Base-by-base conservation (phyloP, 2,113 vertebrate genomes). In the Leptobrachium leishanense region DNA sequence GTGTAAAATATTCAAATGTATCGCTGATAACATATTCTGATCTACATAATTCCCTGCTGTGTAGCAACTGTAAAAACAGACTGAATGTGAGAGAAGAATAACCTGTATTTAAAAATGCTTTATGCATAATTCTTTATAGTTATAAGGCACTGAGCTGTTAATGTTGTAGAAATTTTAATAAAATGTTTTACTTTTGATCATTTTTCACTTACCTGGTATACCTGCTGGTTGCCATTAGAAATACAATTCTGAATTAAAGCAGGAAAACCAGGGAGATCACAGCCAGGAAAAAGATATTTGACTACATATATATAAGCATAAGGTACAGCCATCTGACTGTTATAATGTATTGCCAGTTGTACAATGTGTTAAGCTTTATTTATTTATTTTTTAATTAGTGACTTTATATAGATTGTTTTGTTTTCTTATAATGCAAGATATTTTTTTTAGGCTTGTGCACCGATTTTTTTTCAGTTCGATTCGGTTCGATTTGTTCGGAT, bases 51-150 rank as follows among this genome's bases (percentile, higher is more conserved):
- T 80, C 74, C 71, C 70, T 73, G 50, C 70, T 65, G 77, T 55
- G 69, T 40, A 67, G 63, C 72, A 43, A 74, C 77, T 57, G 63
- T 72, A 68, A 69, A 80, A 74, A 73, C 65, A 68, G 63, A 55
- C 46, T 74, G 50, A 44, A 72, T 57, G 46, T 42, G 46, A 73
- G 65, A 71, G 70, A 64, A 65, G 15, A 53, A 6, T 80, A 80
- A 68, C 77, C 77, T 80, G 68, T 80, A 74, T 80, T 80, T 73
- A 69, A 80, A 74, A 74, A 66, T 59, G 71, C 40, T 70, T 78
- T 71, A 80, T 74, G 54, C 63, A 80, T 74, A 73, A 80, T 80
- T 80, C 77, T 74, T 74, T 80, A 80, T 74, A 80, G 77, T 80
- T 68, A 74, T 41, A 59, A 73, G 63, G 63, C 70, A 73, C 62